Conservation (phyloP, 2,888 invertebrate species). For the Brenthis ino region DNA sequence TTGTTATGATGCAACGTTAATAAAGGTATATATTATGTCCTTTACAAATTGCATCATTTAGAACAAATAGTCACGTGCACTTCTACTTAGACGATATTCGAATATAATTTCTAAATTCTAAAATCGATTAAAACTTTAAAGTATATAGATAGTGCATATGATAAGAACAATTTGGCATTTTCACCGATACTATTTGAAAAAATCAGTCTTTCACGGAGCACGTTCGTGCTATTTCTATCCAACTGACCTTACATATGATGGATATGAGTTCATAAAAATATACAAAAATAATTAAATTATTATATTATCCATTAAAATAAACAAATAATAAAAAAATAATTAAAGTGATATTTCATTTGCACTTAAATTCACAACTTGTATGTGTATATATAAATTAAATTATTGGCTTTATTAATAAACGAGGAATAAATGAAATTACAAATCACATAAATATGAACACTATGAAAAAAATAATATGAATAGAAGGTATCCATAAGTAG, state of each 20-base stretch:
- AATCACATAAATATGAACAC: background rate
- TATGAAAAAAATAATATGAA: too few species aligned
- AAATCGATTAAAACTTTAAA: slow-evolving; percentile 30
- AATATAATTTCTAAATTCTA: slow-evolving; percentile 34
- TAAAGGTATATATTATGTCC: background rate
- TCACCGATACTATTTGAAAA: slow-evolving; percentile 53
- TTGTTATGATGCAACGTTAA: slow-evolving; percentile 17
- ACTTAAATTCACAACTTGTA: slow-evolving; percentile 5
- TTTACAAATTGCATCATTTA: slow-evolving; percentile 14
- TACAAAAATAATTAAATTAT: slow-evolving; percentile 9
- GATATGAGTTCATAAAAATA: slow-evolving; percentile 7
- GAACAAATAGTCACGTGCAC: slow-evolving; percentile 25
- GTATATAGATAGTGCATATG: slow-evolving; percentile 50
- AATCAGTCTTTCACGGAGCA: slow-evolving; percentile 80
- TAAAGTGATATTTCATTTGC: slow-evolving; percentile 7
- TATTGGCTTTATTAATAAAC: slow-evolving; percentile 7
- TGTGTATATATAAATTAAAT: slow-evolving; percentile 6
- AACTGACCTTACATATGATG: slow-evolving; percentile 2
- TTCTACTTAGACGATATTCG: slow-evolving; percentile 16
- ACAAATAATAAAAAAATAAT: slow-evolving; percentile 9
- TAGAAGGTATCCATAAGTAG: too few species aligned
- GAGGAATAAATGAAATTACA: slow-evolving; percentile 3
- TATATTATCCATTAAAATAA: slow-evolving; percentile 2
- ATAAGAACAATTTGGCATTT: slow-evolving; percentile 53
- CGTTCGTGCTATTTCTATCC: slow-evolving; percentile 10